Evolutionary conservation across 2,797 vertebrate species (phyloP), one percentile per base, ranked within the genome.

Genomic region (Ctenopoma multispine): DNA sequence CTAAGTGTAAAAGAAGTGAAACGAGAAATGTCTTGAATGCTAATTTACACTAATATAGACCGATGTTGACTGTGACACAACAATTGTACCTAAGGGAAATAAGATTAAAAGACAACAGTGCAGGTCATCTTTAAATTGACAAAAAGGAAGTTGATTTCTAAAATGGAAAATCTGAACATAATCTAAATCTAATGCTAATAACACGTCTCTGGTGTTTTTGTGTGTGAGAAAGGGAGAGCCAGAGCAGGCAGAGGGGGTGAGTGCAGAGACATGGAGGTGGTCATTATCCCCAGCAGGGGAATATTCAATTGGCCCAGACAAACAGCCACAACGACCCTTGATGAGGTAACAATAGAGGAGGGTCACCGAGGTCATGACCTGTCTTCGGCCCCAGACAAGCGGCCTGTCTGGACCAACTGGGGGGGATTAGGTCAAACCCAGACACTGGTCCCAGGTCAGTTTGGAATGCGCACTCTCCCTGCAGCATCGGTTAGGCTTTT

Each of bases 251-350:
- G 18, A 55, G 56, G 7, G 63, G 27, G 56, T 4, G 3, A n/a
- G 68, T 68, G 60, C 46, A 48, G 20, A 23, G 46, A 46, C 18
- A n/a, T 73, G 58, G 63, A 54, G 75, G 64, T 72, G 78, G 87
- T 87, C 82, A 91, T 92, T 91, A 92, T 86, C 79, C 75, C 44
- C 84, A 75, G 81, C 75, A 58, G 88, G 85, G 80, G 87, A 82
- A 88, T 87, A 90, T 92, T 90, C 86, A 91, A 90, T 87, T 84
- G 88, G 87, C 72, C 86, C 85, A 93, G 91, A 92, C 92, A 92
- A 93, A 91, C 91, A 79, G 89, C 87, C 85, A 70, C 71, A 64
- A 44, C 36, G 83, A 93, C 91, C 92, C 83, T 79, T 87, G 88
- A 92, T 91, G 91, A 87, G 84, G 79, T 89, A 90, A 92, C 91